Evolutionary conservation across 2,113 vertebrate species (phyloP).

Genomic region (Candoia aspera): DNA sequence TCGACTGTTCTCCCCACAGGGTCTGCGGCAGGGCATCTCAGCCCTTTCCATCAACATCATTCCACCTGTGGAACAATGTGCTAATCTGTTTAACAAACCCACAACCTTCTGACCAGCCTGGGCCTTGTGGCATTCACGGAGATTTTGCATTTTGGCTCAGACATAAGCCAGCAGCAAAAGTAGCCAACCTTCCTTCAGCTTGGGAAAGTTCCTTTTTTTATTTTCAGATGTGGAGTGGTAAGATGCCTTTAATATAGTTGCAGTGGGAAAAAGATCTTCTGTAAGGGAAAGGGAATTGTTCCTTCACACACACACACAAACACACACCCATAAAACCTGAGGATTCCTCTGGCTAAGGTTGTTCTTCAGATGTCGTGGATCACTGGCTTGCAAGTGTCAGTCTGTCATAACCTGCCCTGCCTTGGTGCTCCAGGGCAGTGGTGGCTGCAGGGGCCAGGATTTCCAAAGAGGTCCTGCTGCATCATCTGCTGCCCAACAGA

Average conservation of each 20-base stretch:
- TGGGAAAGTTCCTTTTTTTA: background rate
- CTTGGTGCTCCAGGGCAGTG: accelerated
- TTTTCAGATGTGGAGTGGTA: accelerated
- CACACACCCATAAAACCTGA: background rate
- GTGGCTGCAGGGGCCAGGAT: background rate
- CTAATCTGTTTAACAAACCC: background rate
- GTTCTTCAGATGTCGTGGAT: background rate
- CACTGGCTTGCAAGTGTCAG: background rate
- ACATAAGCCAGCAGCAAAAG: background rate
- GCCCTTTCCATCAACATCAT: background rate
- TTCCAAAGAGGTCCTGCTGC: background rate
- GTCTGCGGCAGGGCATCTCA: background rate
- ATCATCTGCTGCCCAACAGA: constrained; percentile 12
- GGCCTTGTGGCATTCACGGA: background rate
- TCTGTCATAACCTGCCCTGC: background rate
- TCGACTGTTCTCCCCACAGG: background rate
- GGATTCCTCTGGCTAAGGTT: background rate
- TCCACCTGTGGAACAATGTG: background rate
- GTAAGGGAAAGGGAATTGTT: background rate
- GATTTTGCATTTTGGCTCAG: constrained; percentile 14
- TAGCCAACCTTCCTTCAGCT: background rate
- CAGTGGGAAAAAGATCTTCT: background rate
- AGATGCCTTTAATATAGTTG: background rate
- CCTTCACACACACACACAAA: background rate
- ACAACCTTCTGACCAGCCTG: background rate